Evolutionary conservation across 1,140 invertebrate species (phyloP).

Genomic region (Helicorthomorpha holstii): DNA sequence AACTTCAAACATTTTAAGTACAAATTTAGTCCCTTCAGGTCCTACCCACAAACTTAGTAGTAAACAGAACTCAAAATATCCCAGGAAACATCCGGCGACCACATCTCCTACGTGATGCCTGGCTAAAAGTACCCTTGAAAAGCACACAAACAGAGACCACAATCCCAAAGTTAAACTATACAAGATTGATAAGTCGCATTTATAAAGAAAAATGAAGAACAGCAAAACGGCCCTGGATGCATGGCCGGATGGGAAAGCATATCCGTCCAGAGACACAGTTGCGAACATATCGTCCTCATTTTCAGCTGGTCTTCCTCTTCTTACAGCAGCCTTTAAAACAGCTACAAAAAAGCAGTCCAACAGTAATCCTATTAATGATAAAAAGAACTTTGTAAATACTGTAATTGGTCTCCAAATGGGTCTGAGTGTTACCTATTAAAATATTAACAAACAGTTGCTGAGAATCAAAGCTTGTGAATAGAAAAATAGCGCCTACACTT

Average conservation of each 20-base stretch:
- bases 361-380: slow-evolving; percentile 50
- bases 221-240: slow-evolving; percentile 67
- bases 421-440: slow-evolving; percentile 45
- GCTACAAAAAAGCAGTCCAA: slow-evolving; percentile 71
- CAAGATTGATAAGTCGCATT: slow-evolving; percentile 9
- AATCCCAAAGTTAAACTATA: slow-evolving; percentile 34
- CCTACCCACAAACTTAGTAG: slow-evolving; percentile 52
- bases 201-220: slow-evolving; percentile 34
- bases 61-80: slow-evolving; percentile 50
- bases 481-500: slow-evolving; percentile 53
- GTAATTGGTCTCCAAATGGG: background rate
- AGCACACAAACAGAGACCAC: slow-evolving; percentile 54
- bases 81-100: slow-evolving; percentile 49
- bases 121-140: slow-evolving; percentile 60
- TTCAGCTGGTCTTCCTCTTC: slow-evolving; percentile 51
- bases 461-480: slow-evolving; percentile 40
- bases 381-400: slow-evolving; percentile 5
- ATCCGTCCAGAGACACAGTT: slow-evolving; percentile 59
- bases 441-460: slow-evolving; percentile 71
- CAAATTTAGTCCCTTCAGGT: too few species aligned
- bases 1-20: too few species aligned
- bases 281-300: slow-evolving; percentile 44
- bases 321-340: slow-evolving; percentile 56
- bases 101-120: slow-evolving; percentile 82
- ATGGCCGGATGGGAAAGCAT: slow-evolving; percentile 92